Conservation (phyloP, 2,113 vertebrate species). For the Trichomycterus rosablanca region DNA sequence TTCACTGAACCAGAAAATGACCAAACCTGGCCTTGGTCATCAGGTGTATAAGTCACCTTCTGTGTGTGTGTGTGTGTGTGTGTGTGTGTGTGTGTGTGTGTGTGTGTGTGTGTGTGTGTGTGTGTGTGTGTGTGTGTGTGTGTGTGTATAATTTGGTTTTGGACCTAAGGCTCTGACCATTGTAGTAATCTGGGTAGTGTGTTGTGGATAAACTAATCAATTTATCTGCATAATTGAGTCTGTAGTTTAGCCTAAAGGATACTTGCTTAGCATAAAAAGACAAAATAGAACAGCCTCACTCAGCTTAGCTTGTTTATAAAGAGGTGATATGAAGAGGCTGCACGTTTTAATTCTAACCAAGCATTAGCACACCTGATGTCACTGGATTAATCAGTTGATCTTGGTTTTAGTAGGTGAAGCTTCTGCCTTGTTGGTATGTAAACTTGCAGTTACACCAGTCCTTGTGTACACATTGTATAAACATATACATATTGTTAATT, state of each 20-base stretch:
- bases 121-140: slow-evolving; percentile 13
- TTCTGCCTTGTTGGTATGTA: too few relatives aligned
- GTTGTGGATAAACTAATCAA: slow-evolving; percentile 33
- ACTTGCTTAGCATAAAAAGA: slow-evolving; percentile 30
- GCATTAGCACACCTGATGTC: too few relatives aligned
- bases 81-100: slow-evolving; percentile 28
- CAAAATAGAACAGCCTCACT: slow-evolving; percentile 36
- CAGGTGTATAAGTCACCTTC: too few relatives aligned
- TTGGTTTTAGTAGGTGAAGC: too few relatives aligned
- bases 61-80: slow-evolving; percentile 13
- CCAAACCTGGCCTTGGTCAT: slow-evolving; percentile 13
- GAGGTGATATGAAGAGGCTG: too few relatives aligned
- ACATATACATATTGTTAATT: too few relatives aligned
- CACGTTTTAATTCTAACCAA: too few relatives aligned
- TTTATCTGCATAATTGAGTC: slow-evolving; percentile 26
- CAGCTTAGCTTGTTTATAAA: too few relatives aligned
- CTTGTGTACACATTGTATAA: too few relatives aligned
- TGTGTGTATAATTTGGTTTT: slow-evolving; percentile 42
- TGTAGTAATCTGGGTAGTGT: slow-evolving; percentile 31
- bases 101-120: slow-evolving; percentile 30
- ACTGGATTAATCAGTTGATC: too few relatives aligned
- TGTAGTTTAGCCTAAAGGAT: slow-evolving; percentile 30
- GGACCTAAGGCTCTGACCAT: slow-evolving; percentile 14
- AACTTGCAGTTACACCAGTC: too few relatives aligned
- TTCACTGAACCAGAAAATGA: slow-evolving; percentile 34